A percentile compares a stretch with the other conserved stretches of the same genome.
These are phyloP conservation scores for Bibio marci DNA, from an alignment of 2,888 invertebrate species.

Conservation along the genomic window DNA sequence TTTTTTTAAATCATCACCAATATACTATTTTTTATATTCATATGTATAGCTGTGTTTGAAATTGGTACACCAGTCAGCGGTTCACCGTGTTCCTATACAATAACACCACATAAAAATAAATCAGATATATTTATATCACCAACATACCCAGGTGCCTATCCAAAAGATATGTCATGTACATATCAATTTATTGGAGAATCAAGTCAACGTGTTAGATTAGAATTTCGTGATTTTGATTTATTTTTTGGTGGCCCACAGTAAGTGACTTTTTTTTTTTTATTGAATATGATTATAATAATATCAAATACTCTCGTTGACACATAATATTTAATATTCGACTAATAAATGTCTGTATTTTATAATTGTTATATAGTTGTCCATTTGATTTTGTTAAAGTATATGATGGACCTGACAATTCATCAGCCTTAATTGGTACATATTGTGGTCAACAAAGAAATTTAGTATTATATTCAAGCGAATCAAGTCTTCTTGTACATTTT, in stretches of 20 bases:
- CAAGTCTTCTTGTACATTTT: conserved; percentile 80
- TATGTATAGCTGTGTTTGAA: conserved; percentile 65
- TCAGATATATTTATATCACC: conserved; percentile 86
- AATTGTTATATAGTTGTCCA: conserved; percentile 67
- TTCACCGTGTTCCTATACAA: conserved; percentile 75
- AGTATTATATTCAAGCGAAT: conserved; percentile 87
- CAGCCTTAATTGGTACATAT: conserved; percentile 87
- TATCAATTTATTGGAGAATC: conserved; percentile 83
- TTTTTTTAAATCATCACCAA: no score
- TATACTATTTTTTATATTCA: no score
- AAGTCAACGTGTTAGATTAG: conserved; percentile 83
- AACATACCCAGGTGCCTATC: conserved; percentile 98
- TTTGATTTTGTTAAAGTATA: conserved; percentile 96
- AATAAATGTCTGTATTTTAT: not conserved
- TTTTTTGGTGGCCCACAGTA: conserved; percentile 98
- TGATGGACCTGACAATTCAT: conserved; percentile 80
- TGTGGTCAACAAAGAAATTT: conserved; percentile 94
- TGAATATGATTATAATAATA: not conserved
- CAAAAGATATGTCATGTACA: conserved; percentile 85
- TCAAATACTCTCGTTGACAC: no score
- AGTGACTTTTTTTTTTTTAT: conserved; percentile 30
- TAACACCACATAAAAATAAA: conserved; percentile 49
- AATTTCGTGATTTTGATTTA: conserved; percentile 95
- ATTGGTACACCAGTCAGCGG: conserved; percentile 78
- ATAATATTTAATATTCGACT: no score